Percentiles rank a stretch among this genome's conserved stretches.
Evolutionary conservation across 2,797 vertebrate species (phyloP).

Genomic region (Anolis apletophallus): DNA sequence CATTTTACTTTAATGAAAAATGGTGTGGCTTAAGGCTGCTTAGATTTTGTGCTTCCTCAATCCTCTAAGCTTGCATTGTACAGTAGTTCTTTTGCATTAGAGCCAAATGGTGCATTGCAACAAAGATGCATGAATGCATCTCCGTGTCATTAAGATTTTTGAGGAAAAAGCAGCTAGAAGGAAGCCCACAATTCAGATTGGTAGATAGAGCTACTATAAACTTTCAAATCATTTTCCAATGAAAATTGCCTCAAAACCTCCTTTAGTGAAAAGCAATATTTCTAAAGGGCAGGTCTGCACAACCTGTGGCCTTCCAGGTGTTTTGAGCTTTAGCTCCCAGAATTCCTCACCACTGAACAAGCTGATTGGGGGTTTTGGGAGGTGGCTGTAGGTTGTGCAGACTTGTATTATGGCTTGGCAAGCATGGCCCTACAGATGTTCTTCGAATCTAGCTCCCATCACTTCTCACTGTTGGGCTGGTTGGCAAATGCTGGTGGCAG

Average conservation of each 20-base stretch:
- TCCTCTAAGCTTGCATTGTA: background rate
- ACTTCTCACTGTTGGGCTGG: no score
- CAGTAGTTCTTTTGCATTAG: background rate
- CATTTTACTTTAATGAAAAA: background rate
- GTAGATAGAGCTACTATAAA: background rate
- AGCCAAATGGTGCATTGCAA: background rate
- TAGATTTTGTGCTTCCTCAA: background rate
- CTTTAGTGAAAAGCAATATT: no score
- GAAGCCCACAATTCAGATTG: background rate
- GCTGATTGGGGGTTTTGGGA: no score
- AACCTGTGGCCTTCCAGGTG: no score
- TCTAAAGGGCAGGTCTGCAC: no score
- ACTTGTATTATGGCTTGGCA: no score
- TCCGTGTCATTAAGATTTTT: background rate
- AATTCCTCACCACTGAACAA: no score
- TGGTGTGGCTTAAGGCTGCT: background rate
- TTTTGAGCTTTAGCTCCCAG: no score
- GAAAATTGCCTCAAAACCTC: background rate
- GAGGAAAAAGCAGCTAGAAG: background rate
- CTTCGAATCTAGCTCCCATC: no score
- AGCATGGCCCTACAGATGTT: no score
- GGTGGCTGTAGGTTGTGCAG: no score
- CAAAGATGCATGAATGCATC: background rate
- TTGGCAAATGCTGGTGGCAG: no score
- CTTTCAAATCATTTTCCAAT: background rate